Evolutionary conservation across 1,140 invertebrate species (phyloP).

Genomic region (Eueides isabella): DNA sequence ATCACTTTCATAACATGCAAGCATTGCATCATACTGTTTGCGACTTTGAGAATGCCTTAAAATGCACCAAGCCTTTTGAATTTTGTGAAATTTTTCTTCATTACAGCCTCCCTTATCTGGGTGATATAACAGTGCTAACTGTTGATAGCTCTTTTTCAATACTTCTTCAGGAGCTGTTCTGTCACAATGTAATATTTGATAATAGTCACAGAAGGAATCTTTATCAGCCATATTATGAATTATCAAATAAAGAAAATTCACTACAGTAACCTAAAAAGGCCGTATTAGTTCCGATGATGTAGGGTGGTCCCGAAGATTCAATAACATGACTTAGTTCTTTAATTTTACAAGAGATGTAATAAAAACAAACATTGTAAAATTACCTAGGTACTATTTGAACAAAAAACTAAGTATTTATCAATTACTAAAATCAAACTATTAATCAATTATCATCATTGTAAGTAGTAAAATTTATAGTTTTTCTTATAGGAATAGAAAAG

Average conservation of each 20-base stretch:
- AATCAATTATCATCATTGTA: too few species aligned
- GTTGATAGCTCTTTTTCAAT: constrained; percentile 85
- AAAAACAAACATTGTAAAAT: too few species aligned
- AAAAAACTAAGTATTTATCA: too few species aligned
- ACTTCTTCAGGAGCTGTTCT: constrained; percentile 82
- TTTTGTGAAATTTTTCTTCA: constrained; percentile 69
- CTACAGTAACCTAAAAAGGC: too few species aligned
- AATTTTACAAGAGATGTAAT: too few species aligned
- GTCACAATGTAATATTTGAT: constrained; percentile 83
- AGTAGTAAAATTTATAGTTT: too few species aligned
- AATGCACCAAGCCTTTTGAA: constrained; percentile 8
- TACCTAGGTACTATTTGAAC: too few species aligned
- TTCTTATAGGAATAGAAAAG: too few species aligned
- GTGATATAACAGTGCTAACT: constrained; percentile 83
- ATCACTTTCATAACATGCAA: constrained; percentile 81
- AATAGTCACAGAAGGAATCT: constrained; percentile 74
- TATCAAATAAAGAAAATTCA: background rate
- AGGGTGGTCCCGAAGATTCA: too few species aligned
- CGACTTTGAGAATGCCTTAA: constrained; percentile 44
- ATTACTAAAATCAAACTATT: too few species aligned
- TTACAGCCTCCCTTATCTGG: constrained; percentile 83
- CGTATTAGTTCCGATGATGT: too few species aligned
- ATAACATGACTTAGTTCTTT: too few species aligned
- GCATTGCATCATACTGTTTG: constrained; percentile 83
- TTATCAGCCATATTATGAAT: constrained; percentile 37